phyloP scores from a whole-genome alignment of 2,113 vertebrate genomes.

The Equus quagga region DNA sequence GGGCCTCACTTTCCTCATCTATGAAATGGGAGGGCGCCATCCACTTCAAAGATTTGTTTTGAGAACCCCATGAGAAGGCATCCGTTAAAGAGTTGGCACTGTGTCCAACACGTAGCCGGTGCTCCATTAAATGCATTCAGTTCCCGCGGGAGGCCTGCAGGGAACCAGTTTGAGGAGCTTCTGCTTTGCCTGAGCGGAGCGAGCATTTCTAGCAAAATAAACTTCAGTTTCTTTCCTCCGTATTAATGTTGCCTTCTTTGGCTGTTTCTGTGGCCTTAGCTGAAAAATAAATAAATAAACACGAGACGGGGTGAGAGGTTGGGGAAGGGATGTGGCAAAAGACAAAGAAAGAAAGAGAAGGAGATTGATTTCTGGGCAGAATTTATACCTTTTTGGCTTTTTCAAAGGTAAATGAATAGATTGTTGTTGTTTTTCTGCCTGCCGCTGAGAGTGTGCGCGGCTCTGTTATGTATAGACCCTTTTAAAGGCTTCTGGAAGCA shows the following conservation, averaged over 20 bases:
- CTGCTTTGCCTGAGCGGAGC: not conserved
- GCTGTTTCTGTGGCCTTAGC: not conserved
- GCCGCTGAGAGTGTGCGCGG: not conserved
- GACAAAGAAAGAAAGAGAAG: constrained; percentile 46
- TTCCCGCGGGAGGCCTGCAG: not conserved
- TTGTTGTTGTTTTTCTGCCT: constrained; percentile 64
- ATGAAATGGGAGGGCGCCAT: not conserved
- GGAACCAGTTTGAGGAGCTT: not conserved
- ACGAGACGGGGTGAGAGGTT: constrained; percentile 63
- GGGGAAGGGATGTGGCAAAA: constrained; percentile 58
- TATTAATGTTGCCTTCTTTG: not conserved
- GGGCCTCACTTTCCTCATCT: not conserved
- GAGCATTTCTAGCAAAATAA: not conserved
- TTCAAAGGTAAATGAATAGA: constrained; percentile 78
- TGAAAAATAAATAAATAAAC: constrained; percentile 73
- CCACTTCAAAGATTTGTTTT: not conserved
- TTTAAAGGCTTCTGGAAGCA: constrained; percentile 86
- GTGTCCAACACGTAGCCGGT: not conserved
- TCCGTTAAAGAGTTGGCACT: accelerated
- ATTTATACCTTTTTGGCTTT: constrained; percentile 67
- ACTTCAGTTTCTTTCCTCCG: not conserved
- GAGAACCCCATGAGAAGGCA: not conserved
- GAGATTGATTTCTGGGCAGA: constrained; percentile 33
- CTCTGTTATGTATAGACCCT: constrained; percentile 75
- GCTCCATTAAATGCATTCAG: accelerated